phyloP scores from a whole-genome alignment of 2,113 vertebrate genomes.

The Odocoileus hemionus region DNA sequence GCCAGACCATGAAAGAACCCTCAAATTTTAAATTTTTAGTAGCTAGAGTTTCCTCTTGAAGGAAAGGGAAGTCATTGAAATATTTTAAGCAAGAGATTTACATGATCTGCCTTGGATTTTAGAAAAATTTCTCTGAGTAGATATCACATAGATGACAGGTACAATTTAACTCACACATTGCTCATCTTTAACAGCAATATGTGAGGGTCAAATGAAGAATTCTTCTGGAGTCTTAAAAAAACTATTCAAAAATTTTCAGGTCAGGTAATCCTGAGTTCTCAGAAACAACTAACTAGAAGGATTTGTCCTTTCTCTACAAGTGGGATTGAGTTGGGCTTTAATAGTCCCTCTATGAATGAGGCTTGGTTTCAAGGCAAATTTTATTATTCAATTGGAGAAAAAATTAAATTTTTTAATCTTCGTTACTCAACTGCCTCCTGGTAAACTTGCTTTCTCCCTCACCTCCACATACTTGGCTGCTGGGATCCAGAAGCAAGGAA shows the following conservation, averaged over 20 bases:
- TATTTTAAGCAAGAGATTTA: background rate
- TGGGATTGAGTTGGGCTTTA: slow-evolving; percentile 21
- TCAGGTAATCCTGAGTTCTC: background rate
- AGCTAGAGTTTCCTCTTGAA: background rate
- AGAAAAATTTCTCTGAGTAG: background rate
- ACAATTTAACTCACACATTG: background rate
- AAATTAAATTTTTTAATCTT: slow-evolving; percentile 1
- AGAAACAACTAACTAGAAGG: background rate
- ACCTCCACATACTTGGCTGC: background rate
- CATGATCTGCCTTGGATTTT: background rate
- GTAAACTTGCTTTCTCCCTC: slow-evolving; percentile 53
- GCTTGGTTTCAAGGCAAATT: slow-evolving; percentile 67
- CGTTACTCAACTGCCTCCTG: background rate
- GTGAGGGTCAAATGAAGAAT: background rate
- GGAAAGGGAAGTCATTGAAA: background rate
- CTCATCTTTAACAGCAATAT: background rate
- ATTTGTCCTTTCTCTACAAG: background rate
- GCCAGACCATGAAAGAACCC: background rate
- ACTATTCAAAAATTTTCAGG: background rate
- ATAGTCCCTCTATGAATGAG: slow-evolving; percentile 24
- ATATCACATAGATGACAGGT: background rate
- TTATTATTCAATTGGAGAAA: slow-evolving; percentile 22
- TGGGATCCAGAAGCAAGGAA: slow-evolving; percentile 53
- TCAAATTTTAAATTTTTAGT: background rate
- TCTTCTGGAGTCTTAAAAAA: background rate